Percentiles rank a stretch among this genome's conserved stretches.
Evolutionary conservation across 2,113 vertebrate species (phyloP).

Genomic region (Neolamprologus sp.): DNA sequence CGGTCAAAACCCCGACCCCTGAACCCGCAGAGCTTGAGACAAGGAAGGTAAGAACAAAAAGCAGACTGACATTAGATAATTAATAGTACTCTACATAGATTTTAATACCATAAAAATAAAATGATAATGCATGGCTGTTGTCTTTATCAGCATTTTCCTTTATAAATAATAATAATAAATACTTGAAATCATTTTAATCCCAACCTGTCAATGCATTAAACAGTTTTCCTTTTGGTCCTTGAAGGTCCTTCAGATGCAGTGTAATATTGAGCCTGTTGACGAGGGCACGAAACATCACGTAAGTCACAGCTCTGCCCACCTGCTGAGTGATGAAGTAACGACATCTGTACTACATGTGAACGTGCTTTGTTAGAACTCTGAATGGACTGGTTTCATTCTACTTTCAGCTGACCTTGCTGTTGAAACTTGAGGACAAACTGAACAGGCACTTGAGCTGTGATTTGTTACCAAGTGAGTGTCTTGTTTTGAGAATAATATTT

Average conservation of each 20-base stretch:
- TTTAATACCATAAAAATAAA: background rate
- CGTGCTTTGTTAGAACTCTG: background rate
- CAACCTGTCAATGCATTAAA: background rate
- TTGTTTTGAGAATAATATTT: background rate
- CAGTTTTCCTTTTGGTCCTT: background rate
- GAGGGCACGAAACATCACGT: constrained; percentile 94
- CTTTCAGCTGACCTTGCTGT: constrained; percentile 85
- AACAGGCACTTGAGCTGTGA: constrained; percentile 98
- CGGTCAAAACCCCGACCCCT: constrained; percentile 92
- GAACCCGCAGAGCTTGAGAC: constrained; percentile 96
- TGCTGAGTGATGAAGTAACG: background rate
- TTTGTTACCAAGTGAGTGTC: constrained; percentile 87
- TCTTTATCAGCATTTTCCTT: background rate
- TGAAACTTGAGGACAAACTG: constrained; percentile 98
- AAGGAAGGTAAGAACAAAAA: constrained; percentile 79
- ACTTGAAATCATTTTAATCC: too few relatives aligned
- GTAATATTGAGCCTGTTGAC: constrained; percentile 95
- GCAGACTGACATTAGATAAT: background rate
- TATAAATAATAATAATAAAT: background rate
- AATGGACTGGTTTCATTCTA: background rate
- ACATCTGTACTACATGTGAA: background rate
- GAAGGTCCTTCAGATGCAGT: constrained; percentile 97
- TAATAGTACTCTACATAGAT: background rate
- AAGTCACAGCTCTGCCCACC: constrained; percentile 24
- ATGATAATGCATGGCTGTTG: background rate